Evolutionary conservation across 2,797 vertebrate genomes (phyloP).

Genomic region (Botia kubotai): DNA sequence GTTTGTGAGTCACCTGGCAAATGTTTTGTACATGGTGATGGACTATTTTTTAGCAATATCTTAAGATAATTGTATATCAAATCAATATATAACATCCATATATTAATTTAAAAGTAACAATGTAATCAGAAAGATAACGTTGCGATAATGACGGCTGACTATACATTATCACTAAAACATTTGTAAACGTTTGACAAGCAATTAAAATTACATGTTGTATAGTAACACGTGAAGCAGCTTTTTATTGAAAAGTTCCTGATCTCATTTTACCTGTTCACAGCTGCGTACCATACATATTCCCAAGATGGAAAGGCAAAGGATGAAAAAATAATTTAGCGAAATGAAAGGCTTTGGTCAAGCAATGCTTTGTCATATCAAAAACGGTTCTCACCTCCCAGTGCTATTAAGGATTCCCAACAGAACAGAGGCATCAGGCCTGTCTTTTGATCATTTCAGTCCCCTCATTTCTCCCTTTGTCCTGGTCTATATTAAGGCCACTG

Average conservation of each 20-base stretch:
- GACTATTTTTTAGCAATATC: too few relatives aligned
- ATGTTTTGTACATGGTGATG: too few relatives aligned
- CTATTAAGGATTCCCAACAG: not conserved
- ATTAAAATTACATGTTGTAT: not conserved
- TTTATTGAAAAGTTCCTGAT: not conserved
- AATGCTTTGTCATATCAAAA: not conserved
- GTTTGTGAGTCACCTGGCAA: too few relatives aligned
- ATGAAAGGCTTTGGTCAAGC: not conserved
- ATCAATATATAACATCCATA: too few relatives aligned
- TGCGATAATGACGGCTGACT: too few relatives aligned
- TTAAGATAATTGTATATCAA: too few relatives aligned
- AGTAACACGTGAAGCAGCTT: not conserved
- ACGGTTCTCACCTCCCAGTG: not conserved
- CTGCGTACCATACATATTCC: not conserved
- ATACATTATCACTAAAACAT: too few relatives aligned
- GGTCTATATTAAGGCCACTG: not conserved
- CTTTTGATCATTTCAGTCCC: conserved; percentile 2
- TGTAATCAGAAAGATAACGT: too few relatives aligned
- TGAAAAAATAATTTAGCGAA: not conserved
- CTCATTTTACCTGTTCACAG: not conserved
- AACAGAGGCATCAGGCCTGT: not conserved
- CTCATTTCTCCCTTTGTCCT: not conserved
- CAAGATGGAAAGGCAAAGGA: not conserved
- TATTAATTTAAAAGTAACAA: too few relatives aligned
- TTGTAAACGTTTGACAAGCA: not conserved